phyloP scores from a whole-genome alignment of 2,113 vertebrate genomes.

The Montifringilla adamsi region DNA sequence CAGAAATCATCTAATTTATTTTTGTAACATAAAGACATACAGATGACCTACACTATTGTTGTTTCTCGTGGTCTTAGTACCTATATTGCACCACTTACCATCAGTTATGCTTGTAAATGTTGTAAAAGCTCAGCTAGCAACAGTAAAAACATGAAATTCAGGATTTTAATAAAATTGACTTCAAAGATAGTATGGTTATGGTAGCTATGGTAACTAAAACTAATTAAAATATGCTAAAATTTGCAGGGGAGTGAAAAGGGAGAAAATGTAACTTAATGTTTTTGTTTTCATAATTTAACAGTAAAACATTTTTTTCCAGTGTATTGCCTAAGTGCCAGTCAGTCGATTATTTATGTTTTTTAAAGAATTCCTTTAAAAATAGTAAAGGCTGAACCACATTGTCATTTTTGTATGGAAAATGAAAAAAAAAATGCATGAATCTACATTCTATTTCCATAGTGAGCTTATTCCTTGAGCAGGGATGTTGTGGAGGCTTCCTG shows the following conservation, averaged over 20 bases:
- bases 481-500: neutral
- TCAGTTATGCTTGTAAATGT: neutral
- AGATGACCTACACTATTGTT: neutral
- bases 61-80: neutral
- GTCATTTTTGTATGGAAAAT: neutral
- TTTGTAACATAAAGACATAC: neutral
- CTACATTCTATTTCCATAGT: neutral
- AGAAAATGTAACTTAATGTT: neutral
- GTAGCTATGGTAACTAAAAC: slow-evolving; percentile 56
- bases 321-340: neutral
- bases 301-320: neutral
- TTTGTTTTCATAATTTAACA: neutral
- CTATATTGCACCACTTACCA: neutral
- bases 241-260: neutral
- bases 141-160: neutral
- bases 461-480: neutral
- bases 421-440: neutral
- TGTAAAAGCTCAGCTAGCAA: neutral
- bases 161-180: slow-evolving; percentile 25
- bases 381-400: neutral
- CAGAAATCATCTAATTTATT: neutral
- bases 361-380: neutral
- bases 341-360: neutral
- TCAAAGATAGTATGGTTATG: neutral
- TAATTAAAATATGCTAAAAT: slow-evolving; percentile 48